A percentile compares a stretch with the other conserved stretches of the same genome.
phyloP scores from a whole-genome alignment of 2,113 vertebrate genomes.

The Sula dactylatra region DNA sequence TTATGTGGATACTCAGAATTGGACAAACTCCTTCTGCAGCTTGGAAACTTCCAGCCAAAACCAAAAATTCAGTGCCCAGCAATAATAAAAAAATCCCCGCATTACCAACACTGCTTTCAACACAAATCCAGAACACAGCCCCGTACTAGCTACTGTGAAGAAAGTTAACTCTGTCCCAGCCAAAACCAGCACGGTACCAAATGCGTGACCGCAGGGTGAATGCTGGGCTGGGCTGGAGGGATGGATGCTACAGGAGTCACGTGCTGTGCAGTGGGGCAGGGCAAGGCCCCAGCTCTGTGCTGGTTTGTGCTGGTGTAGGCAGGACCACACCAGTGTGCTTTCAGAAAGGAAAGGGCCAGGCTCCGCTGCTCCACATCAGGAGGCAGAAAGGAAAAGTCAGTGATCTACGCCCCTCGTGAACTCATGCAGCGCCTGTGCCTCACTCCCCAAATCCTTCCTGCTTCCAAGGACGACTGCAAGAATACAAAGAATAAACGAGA shows the following conservation, averaged over 20 bases:
- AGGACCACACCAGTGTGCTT: not conserved
- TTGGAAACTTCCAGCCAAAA: not conserved
- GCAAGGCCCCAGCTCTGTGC: no score
- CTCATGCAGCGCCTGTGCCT: not conserved
- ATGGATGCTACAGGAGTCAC: not conserved
- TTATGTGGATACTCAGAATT: not conserved
- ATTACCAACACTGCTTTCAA: no score
- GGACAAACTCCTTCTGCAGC: not conserved
- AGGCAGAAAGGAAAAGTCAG: not conserved
- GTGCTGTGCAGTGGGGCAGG: rapidly evolving
- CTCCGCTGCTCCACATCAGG: not conserved
- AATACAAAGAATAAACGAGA: not conserved
- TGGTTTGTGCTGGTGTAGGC: not conserved
- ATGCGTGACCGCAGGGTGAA: not conserved
- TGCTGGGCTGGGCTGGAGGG: rapidly evolving
- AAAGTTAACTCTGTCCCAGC: no score
- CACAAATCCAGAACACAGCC: no score
- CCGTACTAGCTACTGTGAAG: no score
- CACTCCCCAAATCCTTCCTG: not conserved
- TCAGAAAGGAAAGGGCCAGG: not conserved
- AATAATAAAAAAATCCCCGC: no score
- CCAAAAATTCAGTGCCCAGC: rapidly evolving
- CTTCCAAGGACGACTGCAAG: not conserved
- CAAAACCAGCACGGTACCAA: no score
- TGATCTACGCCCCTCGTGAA: rapidly evolving